Evolutionary conservation across 2,888 invertebrate genomes (phyloP).

Genomic region (Apamea anceps): DNA sequence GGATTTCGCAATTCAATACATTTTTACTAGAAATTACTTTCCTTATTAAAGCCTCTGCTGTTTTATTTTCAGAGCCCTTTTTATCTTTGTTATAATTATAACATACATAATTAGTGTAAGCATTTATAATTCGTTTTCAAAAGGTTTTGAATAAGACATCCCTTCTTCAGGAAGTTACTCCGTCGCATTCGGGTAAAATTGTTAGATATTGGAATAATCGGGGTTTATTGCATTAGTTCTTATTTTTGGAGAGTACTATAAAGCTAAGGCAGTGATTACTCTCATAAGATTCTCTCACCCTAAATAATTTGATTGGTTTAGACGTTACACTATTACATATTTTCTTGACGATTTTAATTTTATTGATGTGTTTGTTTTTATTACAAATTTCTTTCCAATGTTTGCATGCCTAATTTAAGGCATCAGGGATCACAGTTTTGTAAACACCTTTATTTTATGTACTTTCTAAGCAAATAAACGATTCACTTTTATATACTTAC

Average conservation of each 20-base stretch:
- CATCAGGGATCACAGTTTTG: too few relatives aligned
- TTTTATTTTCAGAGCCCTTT: neutral
- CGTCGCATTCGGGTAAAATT: too few relatives aligned
- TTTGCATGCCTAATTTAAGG: too few relatives aligned
- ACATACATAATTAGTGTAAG: neutral
- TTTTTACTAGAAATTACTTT: neutral
- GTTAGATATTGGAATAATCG: neutral
- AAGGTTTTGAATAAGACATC: neutral
- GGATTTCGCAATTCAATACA: neutral
- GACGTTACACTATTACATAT: neutral
- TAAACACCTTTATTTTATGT: neutral
- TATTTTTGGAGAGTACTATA: neutral
- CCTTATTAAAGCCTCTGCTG: neutral
- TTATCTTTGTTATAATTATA: neutral
- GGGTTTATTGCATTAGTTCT: neutral
- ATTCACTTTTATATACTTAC: neutral
- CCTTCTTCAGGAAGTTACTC: neutral
- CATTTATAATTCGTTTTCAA: neutral
- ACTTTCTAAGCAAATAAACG: neutral
- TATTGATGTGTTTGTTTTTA: too few relatives aligned
- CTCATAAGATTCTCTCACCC: neutral
- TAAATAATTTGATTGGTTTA: neutral
- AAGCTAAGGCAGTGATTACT: too few relatives aligned
- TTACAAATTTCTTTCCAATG: too few relatives aligned
- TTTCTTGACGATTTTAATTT: too few relatives aligned